Base-by-base conservation (phyloP, 2,888 invertebrate species). In the Arrhopalites spinosus region DNA sequence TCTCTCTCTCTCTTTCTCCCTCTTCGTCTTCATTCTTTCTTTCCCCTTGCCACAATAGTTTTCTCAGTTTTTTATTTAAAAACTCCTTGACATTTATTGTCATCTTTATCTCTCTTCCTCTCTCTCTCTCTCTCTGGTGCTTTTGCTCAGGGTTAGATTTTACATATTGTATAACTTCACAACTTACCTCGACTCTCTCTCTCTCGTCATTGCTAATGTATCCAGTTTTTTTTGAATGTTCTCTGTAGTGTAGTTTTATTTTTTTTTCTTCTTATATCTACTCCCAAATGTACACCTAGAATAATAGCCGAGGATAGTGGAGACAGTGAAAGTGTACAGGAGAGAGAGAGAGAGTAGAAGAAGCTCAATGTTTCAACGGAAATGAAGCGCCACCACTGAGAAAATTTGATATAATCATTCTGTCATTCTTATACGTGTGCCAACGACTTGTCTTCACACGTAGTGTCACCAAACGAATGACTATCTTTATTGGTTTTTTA, bases 11-110 rank as follows among this genome's bases (percentile, higher is more conserved):
- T 74, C 47, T 68, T 74, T 78, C 76, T 73, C 63, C 72, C 74
- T 61, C 74, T 68, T 63, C 53, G 25, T 74, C 63, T 79, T 13
- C 73, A 69, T 73, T 77, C 77, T 80, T 77, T 72, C 77, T 79
- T 73, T 66, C 76, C 29, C 61, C n/a, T 47, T 47, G 61, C 72
- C 76, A 68, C 75, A 73, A 63, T 74, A 70, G 77, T 74, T 77
- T 71, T 77, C 47, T 47, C 53, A 67, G 64, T 66, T 80, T 80
- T 80, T 81, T 81, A 80, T 80, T 81, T 80, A 80, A 81, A 81
- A 80, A 81, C 79, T 80, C 79, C 78, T 78, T 81, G 81, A 80
- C 81, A 81, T 80, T 81, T 81, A 81, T 81, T 80, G 80, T 81
- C 80, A 79, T 82, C 79, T 80, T 80, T 80, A 79, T 79, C 79